Evolutionary conservation across 1,140 invertebrate genomes (phyloP).

Genomic region (Drosophila subpulchrella): DNA sequence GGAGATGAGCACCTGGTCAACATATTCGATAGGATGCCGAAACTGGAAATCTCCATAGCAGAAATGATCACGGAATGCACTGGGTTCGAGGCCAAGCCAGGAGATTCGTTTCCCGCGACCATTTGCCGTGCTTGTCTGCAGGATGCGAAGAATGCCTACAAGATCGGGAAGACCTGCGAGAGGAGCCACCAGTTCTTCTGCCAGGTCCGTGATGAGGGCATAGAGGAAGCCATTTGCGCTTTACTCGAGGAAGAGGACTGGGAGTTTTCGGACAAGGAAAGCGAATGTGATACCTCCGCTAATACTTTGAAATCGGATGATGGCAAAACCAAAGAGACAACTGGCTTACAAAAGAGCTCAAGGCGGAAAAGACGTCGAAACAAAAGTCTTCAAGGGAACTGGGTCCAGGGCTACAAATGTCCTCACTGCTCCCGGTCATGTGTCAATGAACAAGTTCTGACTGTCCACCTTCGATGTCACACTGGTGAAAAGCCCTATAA

Average conservation of each 20-base stretch:
- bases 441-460: not conserved
- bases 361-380: too few relatives aligned
- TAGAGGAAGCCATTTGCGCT: slow-evolving; percentile 7
- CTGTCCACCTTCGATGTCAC: not conserved
- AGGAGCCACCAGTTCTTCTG: slow-evolving; percentile 21
- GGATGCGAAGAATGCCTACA: slow-evolving; percentile 1
- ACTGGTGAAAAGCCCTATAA: not conserved
- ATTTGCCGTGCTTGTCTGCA: slow-evolving; percentile 3
- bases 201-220: slow-evolving; percentile 2
- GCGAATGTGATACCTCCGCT: not conserved
- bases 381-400: too few relatives aligned
- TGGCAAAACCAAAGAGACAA: too few relatives aligned
- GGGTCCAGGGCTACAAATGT: not conserved
- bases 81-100: not conserved
- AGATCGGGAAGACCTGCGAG: not conserved
- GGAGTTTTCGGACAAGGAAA: not conserved
- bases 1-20: not conserved
- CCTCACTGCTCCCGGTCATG: not conserved
- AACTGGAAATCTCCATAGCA: not conserved
- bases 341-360: too few relatives aligned
- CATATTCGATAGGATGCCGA: not conserved
- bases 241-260: slow-evolving; percentile 4
- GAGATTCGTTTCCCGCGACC: not conserved
- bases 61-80: slow-evolving; percentile 8
- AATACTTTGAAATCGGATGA: too few relatives aligned